phyloP scores from a whole-genome alignment of 1,140 invertebrate species.

The Diplogasteroides magnus region DNA sequence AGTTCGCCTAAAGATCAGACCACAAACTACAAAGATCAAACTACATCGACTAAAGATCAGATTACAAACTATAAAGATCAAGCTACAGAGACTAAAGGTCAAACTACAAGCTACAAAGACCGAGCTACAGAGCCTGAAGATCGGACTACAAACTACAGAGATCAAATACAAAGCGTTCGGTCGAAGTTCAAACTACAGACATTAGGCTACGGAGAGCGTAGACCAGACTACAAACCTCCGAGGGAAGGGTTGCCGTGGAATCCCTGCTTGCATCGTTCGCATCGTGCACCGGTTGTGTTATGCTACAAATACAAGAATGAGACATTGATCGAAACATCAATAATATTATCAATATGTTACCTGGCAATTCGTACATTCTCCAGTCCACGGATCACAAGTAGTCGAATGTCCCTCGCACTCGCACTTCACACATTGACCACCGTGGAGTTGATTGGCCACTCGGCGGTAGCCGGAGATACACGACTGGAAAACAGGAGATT shows the following conservation, averaged over 20 bases:
- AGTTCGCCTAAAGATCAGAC: no score
- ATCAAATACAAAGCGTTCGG: no score
- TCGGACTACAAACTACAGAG: no score
- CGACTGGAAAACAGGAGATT: slow-evolving; percentile 39
- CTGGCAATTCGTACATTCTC: slow-evolving; percentile 65
- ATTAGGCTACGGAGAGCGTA: no score
- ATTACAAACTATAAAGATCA: no score
- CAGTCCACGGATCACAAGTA: slow-evolving; percentile 73
- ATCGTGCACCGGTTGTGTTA: slow-evolving; percentile 77
- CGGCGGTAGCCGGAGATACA: slow-evolving; percentile 79
- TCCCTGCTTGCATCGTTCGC: slow-evolving; percentile 82
- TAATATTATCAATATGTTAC: slow-evolving; percentile 12
- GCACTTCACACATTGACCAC: slow-evolving; percentile 73
- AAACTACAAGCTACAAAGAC: no score
- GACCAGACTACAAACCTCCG: no score
- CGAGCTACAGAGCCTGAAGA: no score
- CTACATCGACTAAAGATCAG: no score
- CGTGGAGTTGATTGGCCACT: slow-evolving; percentile 62
- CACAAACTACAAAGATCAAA: no score
- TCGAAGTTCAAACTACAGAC: no score
- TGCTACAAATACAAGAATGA: slow-evolving; percentile 69
- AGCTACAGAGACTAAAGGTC: no score
- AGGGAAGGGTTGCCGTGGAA: slow-evolving; percentile 69
- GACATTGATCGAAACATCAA: background rate
- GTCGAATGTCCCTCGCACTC: slow-evolving; percentile 80